Percentiles rank a stretch among this genome's conserved stretches.
phyloP scores from a whole-genome alignment of 2,797 vertebrate species.

The Gobio occitaniae region DNA sequence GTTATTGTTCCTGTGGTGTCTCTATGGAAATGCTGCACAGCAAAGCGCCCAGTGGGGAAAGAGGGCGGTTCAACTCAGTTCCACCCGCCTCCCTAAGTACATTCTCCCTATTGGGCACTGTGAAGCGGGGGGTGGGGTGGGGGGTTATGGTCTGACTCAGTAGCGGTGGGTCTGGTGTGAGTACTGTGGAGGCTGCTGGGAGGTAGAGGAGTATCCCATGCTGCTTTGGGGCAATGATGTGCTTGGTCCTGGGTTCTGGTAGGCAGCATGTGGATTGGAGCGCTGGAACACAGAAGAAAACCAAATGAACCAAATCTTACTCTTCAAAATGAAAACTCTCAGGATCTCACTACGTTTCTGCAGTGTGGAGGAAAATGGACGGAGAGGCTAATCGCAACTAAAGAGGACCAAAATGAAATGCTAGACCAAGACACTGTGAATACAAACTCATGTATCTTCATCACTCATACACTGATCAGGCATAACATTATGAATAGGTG shows the following conservation, averaged over 20 bases:
- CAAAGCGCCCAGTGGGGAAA: constrained; percentile 61
- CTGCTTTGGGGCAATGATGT: constrained; percentile 99
- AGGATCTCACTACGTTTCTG: not conserved
- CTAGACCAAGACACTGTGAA: not conserved
- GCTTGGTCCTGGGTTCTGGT: constrained; percentile 99
- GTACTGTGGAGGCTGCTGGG: constrained; percentile 99
- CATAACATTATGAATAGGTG: too few species aligned
- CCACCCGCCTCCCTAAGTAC: constrained; percentile 73
- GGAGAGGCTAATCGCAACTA: not conserved
- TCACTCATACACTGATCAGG: not conserved
- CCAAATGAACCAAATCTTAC: not conserved
- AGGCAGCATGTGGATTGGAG: constrained; percentile 99
- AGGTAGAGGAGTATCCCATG: constrained; percentile 99
- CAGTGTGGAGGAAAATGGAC: not conserved
- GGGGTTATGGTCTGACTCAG: constrained; percentile 81
- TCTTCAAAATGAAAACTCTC: not conserved
- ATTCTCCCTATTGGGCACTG: constrained; percentile 74
- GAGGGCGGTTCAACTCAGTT: constrained; percentile 9
- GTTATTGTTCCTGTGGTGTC: constrained; percentile 52
- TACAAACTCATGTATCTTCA: not conserved
- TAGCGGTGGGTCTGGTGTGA: constrained; percentile 98
- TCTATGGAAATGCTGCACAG: constrained; percentile 51
- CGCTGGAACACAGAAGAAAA: constrained; percentile 77
- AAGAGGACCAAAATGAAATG: not conserved
- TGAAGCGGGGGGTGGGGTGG: constrained; percentile 53